Percentiles rank a stretch among this genome's conserved stretches.
Conservation (phyloP, 2,888 invertebrate species). For the Nymphalis urticae region DNA sequence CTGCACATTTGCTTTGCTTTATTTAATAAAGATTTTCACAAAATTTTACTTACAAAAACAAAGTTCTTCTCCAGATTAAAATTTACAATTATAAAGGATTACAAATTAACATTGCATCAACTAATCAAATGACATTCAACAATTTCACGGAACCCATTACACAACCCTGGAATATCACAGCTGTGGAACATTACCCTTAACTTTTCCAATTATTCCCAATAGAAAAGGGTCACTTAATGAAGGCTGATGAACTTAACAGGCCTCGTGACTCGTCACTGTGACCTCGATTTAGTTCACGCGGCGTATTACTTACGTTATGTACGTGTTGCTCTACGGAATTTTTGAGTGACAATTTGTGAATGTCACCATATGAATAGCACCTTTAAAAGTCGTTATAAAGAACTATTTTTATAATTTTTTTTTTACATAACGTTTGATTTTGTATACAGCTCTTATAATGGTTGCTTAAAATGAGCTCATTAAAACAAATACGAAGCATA, state of each 20-base stretch:
- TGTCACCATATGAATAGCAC: background rate
- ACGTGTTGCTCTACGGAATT: background rate
- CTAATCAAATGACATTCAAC: slow-evolving; percentile 2
- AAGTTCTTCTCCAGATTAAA: too few relatives aligned
- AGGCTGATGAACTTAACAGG: slow-evolving; percentile 7
- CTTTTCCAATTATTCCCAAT: slow-evolving; percentile 33
- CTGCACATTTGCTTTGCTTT: too few relatives aligned
- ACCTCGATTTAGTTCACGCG: slow-evolving; percentile 3
- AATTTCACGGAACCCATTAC: slow-evolving; percentile 1
- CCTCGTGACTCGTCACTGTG: slow-evolving; percentile 1
- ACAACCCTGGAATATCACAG: slow-evolving; percentile 4
- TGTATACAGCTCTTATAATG: too few relatives aligned
- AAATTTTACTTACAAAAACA: background rate
- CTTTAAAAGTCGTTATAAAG: background rate
- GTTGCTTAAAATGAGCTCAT: too few relatives aligned
- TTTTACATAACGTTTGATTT: too few relatives aligned
- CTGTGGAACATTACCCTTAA: slow-evolving; percentile 27
- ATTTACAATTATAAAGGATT: too few relatives aligned
- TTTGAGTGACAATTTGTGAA: background rate
- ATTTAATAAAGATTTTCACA: too few relatives aligned
- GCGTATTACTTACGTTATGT: background rate
- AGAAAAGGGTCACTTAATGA: slow-evolving; percentile 29
- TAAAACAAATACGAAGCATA: too few relatives aligned
- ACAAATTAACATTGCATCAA: background rate
- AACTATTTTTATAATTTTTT: too few relatives aligned